Evolutionary conservation across 2,113 vertebrate species (phyloP).

Genomic region (Nesogale talazaci): DNA sequence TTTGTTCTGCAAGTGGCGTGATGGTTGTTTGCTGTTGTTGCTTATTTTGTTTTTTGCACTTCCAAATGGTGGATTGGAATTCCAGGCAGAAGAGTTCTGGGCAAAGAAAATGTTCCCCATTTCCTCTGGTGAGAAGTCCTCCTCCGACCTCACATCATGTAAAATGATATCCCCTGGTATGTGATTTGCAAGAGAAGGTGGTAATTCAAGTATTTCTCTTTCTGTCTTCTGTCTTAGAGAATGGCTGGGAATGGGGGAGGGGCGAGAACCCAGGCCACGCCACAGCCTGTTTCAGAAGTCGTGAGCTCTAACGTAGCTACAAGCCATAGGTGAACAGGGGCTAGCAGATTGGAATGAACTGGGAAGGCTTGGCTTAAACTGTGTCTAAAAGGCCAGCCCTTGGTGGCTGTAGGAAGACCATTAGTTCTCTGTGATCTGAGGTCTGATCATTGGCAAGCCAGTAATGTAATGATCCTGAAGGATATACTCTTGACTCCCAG

Average conservation of each 20-base stretch:
- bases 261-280: not conserved
- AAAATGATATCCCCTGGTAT: not conserved
- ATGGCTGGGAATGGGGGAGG: too few relatives aligned
- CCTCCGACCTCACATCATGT: not conserved
- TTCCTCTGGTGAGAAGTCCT: not conserved
- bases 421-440: not conserved
- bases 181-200: not conserved
- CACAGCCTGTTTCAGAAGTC: not conserved
- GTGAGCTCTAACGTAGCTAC: not conserved
- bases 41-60: not conserved
- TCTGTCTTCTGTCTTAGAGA: not conserved
- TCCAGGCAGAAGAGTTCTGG: constrained; percentile 6
- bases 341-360: not conserved
- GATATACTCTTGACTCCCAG: constrained; percentile 24
- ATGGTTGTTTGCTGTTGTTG: not conserved
- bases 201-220: constrained; percentile 8
- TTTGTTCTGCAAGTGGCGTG: constrained; percentile 21
- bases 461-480: not conserved
- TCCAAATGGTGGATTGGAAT: not conserved
- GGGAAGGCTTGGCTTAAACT: not conserved
- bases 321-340: not conserved
- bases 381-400: not conserved
- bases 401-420: not conserved
- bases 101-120: not conserved
- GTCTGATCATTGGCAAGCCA: not conserved